Percentiles rank a stretch among this genome's conserved stretches.
Evolutionary conservation across 2,113 vertebrate species (phyloP).

Genomic region (Hymenochirus boettgeri): DNA sequence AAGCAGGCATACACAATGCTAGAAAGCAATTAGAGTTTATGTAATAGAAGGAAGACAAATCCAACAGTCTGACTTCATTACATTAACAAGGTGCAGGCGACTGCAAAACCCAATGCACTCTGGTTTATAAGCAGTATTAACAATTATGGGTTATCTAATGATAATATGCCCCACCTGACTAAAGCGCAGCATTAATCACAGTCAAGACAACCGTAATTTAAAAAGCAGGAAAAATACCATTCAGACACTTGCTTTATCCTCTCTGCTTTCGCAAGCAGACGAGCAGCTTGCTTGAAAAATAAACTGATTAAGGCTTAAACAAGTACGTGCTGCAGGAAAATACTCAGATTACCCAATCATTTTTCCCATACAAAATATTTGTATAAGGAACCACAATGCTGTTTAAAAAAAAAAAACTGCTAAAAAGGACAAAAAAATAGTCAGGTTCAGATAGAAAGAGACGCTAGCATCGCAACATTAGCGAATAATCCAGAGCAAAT

Average conservation of each 20-base stretch:
- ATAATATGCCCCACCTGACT: slow-evolving; percentile 32
- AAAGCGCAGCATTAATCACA: slow-evolving; percentile 40
- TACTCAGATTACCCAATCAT: slow-evolving; percentile 2
- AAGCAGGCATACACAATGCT: background rate
- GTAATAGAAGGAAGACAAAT: slow-evolving; percentile 34
- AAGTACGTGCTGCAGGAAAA: slow-evolving; percentile 9
- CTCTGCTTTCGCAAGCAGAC: background rate
- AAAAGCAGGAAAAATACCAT: slow-evolving; percentile 28
- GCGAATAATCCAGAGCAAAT: no score
- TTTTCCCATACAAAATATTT: slow-evolving; percentile 2
- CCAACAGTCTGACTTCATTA: slow-evolving; percentile 37
- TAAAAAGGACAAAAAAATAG: no score
- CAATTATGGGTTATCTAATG: slow-evolving; percentile 35
- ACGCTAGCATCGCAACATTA: no score
- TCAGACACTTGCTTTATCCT: slow-evolving; percentile 6
- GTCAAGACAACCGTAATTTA: slow-evolving; percentile 30
- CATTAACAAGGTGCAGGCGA: slow-evolving; percentile 28
- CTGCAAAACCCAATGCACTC: slow-evolving; percentile 10
- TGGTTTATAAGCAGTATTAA: slow-evolving; percentile 28
- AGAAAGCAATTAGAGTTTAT: slow-evolving; percentile 1
- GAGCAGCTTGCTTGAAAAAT: slow-evolving; percentile 19
- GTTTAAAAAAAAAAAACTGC: no score
- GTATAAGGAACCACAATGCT: no score
- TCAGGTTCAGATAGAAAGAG: no score
- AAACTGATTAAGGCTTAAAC: slow-evolving; percentile 26